Conservation (phyloP, 2,888 invertebrate genomes). For the Chrysodeixis includens region DNA sequence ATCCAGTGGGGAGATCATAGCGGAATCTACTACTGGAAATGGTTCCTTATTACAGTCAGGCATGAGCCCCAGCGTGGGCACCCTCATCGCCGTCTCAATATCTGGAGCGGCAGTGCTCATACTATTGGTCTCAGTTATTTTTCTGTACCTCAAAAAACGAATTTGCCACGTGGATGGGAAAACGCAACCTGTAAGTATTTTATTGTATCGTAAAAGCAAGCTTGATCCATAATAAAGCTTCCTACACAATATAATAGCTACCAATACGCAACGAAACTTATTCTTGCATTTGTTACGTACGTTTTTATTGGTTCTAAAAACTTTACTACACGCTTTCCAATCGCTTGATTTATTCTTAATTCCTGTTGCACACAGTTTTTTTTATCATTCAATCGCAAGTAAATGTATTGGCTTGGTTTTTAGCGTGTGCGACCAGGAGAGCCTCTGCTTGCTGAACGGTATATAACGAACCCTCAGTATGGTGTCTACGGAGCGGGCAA, state of each 20-base stretch:
- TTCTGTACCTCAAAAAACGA: conserved; percentile 77
- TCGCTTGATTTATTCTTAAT: conserved; percentile 21
- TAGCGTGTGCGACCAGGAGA: conserved; percentile 89
- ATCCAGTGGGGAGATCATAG: conserved; percentile 69
- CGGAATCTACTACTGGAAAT: conserved; percentile 70
- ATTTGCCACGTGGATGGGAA: conserved; percentile 81
- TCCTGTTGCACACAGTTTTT: conserved; percentile 56
- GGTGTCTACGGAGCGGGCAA: conserved; percentile 85
- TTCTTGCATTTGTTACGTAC: not conserved
- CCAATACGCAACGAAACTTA: not conserved
- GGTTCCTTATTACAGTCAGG: conserved; percentile 64
- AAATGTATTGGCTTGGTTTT: conserved; percentile 53
- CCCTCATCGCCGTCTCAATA: conserved; percentile 69
- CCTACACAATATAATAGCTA: not conserved
- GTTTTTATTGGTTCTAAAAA: conserved; percentile 3
- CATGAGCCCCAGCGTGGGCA: conserved; percentile 64
- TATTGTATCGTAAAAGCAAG: not conserved
- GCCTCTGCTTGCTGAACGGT: conserved; percentile 92
- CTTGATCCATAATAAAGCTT: not conserved
- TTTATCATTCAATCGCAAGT: conserved; percentile 38
- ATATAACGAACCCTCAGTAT: conserved; percentile 94
- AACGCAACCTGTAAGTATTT: conserved; percentile 78
- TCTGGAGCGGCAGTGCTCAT: conserved; percentile 75
- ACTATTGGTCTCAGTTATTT: conserved; percentile 64
- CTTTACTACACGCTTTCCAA: conserved; percentile 24